Percentiles rank a stretch among this genome's conserved stretches.
These are phyloP conservation scores for Gymnorhina tibicen DNA, from an alignment of 2,113 vertebrate species.

Conservation along the genomic window DNA sequence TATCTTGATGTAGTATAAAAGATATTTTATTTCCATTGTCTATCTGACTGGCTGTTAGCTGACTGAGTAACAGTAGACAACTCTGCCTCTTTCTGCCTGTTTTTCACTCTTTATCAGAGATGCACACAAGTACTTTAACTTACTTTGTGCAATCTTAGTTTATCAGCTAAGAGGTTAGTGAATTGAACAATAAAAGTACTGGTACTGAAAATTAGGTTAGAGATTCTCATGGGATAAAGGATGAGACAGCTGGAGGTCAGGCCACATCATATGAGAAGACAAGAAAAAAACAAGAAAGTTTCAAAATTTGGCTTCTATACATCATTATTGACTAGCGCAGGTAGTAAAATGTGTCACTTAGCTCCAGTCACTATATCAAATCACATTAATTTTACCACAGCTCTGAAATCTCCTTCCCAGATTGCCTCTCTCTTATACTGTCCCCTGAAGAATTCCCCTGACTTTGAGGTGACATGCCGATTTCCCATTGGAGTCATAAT, in stretches of 20 bases:
- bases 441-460: background rate
- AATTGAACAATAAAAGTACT: background rate
- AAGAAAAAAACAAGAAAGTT: background rate
- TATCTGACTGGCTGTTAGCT: background rate
- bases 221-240: background rate
- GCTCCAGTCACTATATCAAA: background rate
- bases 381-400: background rate
- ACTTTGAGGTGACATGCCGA: background rate
- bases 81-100: background rate
- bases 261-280: background rate
- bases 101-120: background rate
- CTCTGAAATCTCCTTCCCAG: background rate
- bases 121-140: background rate
- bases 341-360: background rate
- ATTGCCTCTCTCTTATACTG: background rate
- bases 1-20: background rate
- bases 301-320: background rate
- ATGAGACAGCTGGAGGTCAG: background rate
- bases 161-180: background rate
- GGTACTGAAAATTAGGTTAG: background rate
- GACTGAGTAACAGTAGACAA: background rate
- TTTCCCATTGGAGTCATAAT: background rate
- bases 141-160: background rate
- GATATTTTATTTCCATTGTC: background rate
- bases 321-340: background rate